Percentiles rank a stretch among this genome's conserved stretches.
Evolutionary conservation across 2,888 invertebrate genomes (phyloP).

Genomic region (Carterocephalus palaemon): DNA sequence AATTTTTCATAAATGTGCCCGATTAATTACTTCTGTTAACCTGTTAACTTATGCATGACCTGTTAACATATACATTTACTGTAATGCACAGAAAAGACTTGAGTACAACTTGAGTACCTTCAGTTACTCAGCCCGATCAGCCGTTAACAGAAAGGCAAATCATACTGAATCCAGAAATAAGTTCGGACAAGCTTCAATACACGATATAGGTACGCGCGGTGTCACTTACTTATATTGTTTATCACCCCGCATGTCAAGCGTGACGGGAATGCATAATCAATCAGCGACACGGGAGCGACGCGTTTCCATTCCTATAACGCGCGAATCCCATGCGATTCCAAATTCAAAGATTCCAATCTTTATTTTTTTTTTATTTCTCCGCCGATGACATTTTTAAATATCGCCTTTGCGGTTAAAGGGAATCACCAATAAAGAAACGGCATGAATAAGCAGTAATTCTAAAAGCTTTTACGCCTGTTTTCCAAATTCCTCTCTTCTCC

Average conservation of each 20-base stretch:
- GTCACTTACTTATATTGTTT: slow-evolving; percentile 60
- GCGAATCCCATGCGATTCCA: slow-evolving; percentile 65
- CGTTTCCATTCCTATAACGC: slow-evolving; percentile 49
- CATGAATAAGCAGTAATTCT: slow-evolving; percentile 74
- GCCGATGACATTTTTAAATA: slow-evolving; percentile 50
- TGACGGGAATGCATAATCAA: slow-evolving; percentile 75
- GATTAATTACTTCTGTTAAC: no score
- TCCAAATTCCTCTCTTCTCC: slow-evolving; percentile 55
- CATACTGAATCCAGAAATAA: slow-evolving; percentile 23
- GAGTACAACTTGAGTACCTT: no score
- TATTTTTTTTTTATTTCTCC: slow-evolving; percentile 48
- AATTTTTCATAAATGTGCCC: no score
- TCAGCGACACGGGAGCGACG: slow-evolving; percentile 68
- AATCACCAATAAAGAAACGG: slow-evolving; percentile 62
- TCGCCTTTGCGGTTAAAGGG: slow-evolving; percentile 54
- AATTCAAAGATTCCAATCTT: slow-evolving; percentile 66
- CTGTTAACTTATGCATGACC: no score
- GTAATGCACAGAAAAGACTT: no score
- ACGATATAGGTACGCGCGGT: slow-evolving; percentile 30
- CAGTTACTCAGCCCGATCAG: no score
- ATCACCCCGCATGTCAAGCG: slow-evolving; percentile 54
- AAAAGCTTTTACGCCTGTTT: slow-evolving; percentile 71
- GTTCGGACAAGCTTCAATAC: slow-evolving; percentile 29
- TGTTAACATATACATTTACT: no score
- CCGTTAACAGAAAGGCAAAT: no score